Evolutionary conservation across 2,113 vertebrate genomes (phyloP), one percentile per base, ranked within the genome.

Genomic region (Malurus elegans): DNA sequence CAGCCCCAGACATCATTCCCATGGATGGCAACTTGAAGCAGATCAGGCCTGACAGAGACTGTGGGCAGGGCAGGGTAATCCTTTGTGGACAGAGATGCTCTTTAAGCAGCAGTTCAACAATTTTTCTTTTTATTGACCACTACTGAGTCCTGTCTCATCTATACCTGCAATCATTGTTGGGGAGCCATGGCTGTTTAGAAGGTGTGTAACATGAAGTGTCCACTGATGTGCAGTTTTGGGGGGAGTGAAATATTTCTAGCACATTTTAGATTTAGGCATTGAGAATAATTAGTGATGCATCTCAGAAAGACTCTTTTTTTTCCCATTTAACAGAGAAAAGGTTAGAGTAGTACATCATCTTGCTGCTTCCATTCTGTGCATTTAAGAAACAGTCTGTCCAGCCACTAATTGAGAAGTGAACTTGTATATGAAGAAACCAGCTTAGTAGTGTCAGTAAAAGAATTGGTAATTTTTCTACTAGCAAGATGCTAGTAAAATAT

Each of bases 321-420:
- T 8, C 16, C 67, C 91, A 92, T 96, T 96, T 96, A 96, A 76
- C 60, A 87, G 48, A 82, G 88, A 96, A 97, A 96, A 97, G 95
- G 92, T 97, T 97, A 96, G 62, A 75, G 88, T 69, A 95, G 75
- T 97, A 90, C 66, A 96, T 96, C 92, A 96, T 90, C 88, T 80
- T 78, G 44, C 79, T 90, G 40, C 42, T 91, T 91, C 88, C 29
- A 73, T 73, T 88, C 90, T 90, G 23, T 70, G 54, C 75, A 23
- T 88, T 90, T 95, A 93, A 79, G 72, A 88, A 88, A 58, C 2
- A 0, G 47, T 76, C 92, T 94, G 74, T 90, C 87, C 78, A 64
- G 58, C 26, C 12, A 45, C 74, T 96, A 92, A 86, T 69, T 90
- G 88, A 95, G 88, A 93, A 86, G 62, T 79, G 79, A 84, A 65